A percentile compares a stretch with the other conserved stretches of the same genome.
Evolutionary conservation across 2,797 vertebrate species (phyloP).

Genomic region (Paedocypris micromegethes): DNA sequence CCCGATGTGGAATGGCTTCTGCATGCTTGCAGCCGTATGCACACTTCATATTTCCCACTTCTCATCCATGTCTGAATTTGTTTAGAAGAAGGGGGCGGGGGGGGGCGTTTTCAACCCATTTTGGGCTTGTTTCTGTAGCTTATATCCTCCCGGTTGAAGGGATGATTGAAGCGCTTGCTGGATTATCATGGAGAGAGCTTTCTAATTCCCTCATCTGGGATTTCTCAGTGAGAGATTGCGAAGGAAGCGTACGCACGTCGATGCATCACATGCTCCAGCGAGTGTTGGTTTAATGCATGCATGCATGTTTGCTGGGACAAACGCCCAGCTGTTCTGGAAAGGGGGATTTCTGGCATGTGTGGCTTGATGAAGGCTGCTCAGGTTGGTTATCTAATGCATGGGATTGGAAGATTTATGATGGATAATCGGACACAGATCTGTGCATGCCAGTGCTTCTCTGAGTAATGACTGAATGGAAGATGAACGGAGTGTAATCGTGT

Average conservation of each 20-base stretch:
- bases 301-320: conserved; percentile 1
- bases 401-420: conserved; percentile 27
- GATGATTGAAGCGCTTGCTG: conserved; percentile 25
- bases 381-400: conserved; percentile 28
- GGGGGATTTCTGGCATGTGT: not conserved
- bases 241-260: not conserved
- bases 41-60: not conserved
- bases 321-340: not conserved
- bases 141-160: conserved; percentile 1
- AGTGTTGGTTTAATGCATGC: conserved; percentile 15
- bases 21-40: not conserved
- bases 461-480: conserved; percentile 40
- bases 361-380: not conserved
- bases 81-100: not conserved
- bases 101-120: not conserved
- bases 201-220: conserved; percentile 7
- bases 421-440: conserved; percentile 31
- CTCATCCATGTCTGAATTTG: conserved; percentile 2
- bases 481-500: conserved; percentile 40
- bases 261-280: not conserved
- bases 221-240: conserved; percentile 4
- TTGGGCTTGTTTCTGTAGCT: conserved; percentile 8
- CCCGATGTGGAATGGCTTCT: not conserved
- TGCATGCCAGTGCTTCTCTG: conserved; percentile 32
- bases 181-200: conserved; percentile 26